A percentile compares a stretch with the other conserved stretches of the same genome.
Evolutionary conservation across 2,113 vertebrate genomes (phyloP).

Genomic region (Shinisaurus crocodilurus): DNA sequence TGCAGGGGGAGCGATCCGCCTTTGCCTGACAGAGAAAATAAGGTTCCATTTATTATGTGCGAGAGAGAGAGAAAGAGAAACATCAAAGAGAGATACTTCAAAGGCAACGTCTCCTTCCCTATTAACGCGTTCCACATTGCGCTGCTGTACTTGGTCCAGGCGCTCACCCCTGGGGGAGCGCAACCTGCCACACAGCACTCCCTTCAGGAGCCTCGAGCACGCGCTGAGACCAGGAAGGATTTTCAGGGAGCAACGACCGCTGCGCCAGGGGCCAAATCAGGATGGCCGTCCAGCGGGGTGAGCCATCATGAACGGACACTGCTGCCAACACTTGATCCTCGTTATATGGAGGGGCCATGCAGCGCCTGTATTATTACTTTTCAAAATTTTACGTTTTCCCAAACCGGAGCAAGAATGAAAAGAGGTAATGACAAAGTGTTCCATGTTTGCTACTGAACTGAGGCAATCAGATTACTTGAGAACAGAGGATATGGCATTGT

Average conservation of each 20-base stretch:
- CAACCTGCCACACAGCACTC: background rate
- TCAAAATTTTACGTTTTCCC: background rate
- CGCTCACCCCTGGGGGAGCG: background rate
- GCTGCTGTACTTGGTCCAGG: background rate
- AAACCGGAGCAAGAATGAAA: background rate
- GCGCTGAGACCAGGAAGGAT: background rate
- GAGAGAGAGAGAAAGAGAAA: slow-evolving; percentile 14
- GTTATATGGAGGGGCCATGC: background rate
- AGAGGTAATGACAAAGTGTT: background rate
- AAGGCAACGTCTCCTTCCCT: slow-evolving; percentile 20
- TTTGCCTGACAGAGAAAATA: slow-evolving; percentile 32
- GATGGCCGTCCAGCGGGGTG: background rate
- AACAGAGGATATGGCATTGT: background rate
- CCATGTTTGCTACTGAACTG: background rate
- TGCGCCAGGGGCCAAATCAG: background rate
- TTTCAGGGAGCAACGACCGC: accelerated
- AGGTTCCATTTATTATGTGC: slow-evolving; percentile 36
- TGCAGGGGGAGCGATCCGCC: background rate
- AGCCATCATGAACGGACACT: background rate
- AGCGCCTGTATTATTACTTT: background rate
- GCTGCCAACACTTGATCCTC: no score
- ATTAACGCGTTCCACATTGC: slow-evolving; percentile 37
- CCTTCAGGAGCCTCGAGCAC: background rate
- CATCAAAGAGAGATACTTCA: slow-evolving; percentile 38
- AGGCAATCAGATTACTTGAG: background rate